Conservation (phyloP, 2,797 vertebrate species). For the Neomorphus geoffroyi region DNA sequence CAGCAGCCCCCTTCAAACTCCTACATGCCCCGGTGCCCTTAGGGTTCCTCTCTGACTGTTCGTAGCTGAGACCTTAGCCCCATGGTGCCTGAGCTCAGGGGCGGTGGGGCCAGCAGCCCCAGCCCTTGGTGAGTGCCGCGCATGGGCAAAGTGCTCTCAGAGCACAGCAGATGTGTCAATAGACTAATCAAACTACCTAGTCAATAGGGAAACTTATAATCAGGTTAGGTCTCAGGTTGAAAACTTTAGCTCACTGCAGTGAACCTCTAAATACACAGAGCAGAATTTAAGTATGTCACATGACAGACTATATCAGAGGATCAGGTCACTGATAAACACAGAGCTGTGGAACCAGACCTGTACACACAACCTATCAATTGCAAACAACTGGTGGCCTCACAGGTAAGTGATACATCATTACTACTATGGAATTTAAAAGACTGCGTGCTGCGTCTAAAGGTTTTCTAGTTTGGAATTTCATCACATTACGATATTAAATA, state of each 20-base stretch:
- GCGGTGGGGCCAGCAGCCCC: background rate
- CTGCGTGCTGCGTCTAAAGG: background rate
- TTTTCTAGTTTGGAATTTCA: background rate
- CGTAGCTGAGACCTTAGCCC: background rate
- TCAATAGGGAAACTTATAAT: background rate
- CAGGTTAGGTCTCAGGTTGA: background rate
- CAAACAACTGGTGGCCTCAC: background rate
- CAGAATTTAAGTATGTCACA: background rate
- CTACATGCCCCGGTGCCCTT: fast-evolving
- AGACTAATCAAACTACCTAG: background rate
- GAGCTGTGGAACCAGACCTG: background rate
- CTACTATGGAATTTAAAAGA: background rate
- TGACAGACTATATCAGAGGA: background rate
- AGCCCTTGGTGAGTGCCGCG: fast-evolving
- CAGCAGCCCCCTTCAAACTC: background rate
- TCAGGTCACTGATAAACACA: background rate
- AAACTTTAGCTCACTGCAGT: background rate
- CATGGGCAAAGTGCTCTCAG: fast-evolving
- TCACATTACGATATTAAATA: background rate
- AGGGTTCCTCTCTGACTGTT: background rate
- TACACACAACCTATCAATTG: background rate
- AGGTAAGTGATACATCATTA: background rate
- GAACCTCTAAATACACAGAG: background rate
- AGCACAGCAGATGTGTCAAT: background rate
- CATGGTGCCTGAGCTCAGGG: background rate